Conservation (phyloP, 2,888 invertebrate genomes). For the Cryptus armator region DNA sequence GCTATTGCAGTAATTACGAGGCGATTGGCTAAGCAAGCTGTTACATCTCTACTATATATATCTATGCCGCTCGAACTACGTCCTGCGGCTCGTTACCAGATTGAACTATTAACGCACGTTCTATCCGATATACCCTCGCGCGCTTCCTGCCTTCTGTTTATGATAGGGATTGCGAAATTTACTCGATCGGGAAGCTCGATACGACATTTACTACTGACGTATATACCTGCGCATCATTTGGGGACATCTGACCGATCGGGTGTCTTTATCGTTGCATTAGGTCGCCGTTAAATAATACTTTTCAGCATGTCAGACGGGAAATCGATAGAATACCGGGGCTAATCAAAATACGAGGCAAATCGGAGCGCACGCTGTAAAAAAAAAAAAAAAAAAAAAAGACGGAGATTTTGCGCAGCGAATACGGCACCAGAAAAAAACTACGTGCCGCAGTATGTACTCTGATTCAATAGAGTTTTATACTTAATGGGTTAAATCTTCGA, state of each 20-base stretch:
- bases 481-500: too few relatives aligned
- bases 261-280: neutral
- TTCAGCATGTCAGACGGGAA: neutral
- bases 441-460: too few relatives aligned
- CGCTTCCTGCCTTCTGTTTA: slow-evolving; percentile 47
- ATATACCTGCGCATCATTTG: neutral
- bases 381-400: too few relatives aligned
- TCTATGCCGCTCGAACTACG: slow-evolving; percentile 36
- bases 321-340: neutral
- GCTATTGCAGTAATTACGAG: slow-evolving; percentile 43
- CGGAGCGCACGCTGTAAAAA: too few relatives aligned
- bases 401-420: too few relatives aligned
- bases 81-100: slow-evolving; percentile 63
- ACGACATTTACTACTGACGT: neutral
- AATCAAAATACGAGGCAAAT: too few relatives aligned
- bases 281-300: neutral
- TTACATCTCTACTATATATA: slow-evolving; percentile 54
- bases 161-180: slow-evolving; percentile 12
- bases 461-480: too few relatives aligned
- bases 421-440: too few relatives aligned
- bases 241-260: neutral
- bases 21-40: slow-evolving; percentile 62
- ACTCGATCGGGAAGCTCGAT: slow-evolving; percentile 29
- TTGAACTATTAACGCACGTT: slow-evolving; percentile 56
- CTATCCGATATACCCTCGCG: slow-evolving; percentile 35